A percentile compares a stretch with the other conserved stretches of the same genome.
Conservation (phyloP, 2,113 vertebrate species). For the Euleptes europaea region DNA sequence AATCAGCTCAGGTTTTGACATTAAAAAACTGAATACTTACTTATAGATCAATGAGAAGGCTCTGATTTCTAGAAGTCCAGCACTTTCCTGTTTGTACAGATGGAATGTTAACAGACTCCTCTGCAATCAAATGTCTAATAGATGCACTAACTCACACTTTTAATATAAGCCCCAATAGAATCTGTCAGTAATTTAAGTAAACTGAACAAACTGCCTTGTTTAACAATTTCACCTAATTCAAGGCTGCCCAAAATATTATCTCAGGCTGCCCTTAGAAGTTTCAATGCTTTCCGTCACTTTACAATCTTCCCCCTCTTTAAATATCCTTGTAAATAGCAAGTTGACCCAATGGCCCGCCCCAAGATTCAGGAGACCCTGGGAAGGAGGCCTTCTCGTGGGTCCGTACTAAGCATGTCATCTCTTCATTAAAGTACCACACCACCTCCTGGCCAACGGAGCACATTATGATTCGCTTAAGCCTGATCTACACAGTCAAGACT, state of each 20-base stretch:
- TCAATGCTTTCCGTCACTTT: no score
- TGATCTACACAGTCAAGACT: no score
- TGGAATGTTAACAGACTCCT: constrained; percentile 4
- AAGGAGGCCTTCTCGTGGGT: no score
- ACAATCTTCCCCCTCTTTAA: no score
- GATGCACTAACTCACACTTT: not conserved
- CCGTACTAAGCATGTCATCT: no score
- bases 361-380: no score
- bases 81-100: constrained; percentile 83
- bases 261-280: not conserved
- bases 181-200: not conserved
- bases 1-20: not conserved
- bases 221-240: not conserved
- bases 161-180: not conserved
- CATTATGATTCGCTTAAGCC: no score
- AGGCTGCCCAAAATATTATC: not conserved
- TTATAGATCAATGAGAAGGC: constrained; percentile 91
- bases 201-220: not conserved
- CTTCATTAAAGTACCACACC: no score
- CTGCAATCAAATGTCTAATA: not conserved
- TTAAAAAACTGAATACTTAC: constrained; percentile 68
- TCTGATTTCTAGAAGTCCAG: constrained; percentile 93
- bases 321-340: no score
- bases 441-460: no score
- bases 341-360: no score